A percentile compares a stretch with the other conserved stretches of the same genome.
These are phyloP conservation scores for Scaptomyza parva DNA, from an alignment of 2,888 invertebrate species.

Conservation along the genomic window DNA sequence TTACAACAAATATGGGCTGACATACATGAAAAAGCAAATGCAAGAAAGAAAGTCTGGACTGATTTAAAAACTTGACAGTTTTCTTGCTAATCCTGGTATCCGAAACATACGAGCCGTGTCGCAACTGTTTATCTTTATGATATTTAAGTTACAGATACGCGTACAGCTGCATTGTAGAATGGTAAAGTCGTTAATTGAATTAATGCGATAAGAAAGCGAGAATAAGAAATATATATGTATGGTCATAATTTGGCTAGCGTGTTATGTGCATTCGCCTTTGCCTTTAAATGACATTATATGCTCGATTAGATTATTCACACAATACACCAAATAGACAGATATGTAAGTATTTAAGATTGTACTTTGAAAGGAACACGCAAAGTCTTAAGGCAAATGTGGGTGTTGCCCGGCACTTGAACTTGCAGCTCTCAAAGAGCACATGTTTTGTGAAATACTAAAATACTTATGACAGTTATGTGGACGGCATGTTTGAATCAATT, in stretches of 20 bases:
- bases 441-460: conserved; percentile 8
- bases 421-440: conserved; percentile 39
- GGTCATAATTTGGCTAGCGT: conserved; percentile 22
- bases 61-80: not conserved
- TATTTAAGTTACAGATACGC: conserved; percentile 13
- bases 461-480: conserved; percentile 30
- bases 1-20: no score
- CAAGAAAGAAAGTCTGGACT: not conserved
- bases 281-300: conserved; percentile 41
- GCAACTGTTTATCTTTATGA: conserved; percentile 7
- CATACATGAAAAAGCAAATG: no score
- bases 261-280: conserved; percentile 30
- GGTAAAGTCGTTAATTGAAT: conserved; percentile 53
- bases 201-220: conserved; percentile 63
- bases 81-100: not conserved
- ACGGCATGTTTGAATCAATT: conserved; percentile 72
- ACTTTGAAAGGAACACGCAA: not conserved
- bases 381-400: not conserved
- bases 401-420: conserved; percentile 27
- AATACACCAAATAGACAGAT: conserved; percentile 14
- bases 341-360: conserved; percentile 1
- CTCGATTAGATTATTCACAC: conserved; percentile 61
- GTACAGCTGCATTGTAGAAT: conserved; percentile 18
- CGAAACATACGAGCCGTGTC: not conserved
- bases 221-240: conserved; percentile 23